A percentile compares a stretch with the other conserved stretches of the same genome.
Evolutionary conservation across 2,888 invertebrate genomes (phyloP).

Genomic region (Caenorhabditis sp.): DNA sequence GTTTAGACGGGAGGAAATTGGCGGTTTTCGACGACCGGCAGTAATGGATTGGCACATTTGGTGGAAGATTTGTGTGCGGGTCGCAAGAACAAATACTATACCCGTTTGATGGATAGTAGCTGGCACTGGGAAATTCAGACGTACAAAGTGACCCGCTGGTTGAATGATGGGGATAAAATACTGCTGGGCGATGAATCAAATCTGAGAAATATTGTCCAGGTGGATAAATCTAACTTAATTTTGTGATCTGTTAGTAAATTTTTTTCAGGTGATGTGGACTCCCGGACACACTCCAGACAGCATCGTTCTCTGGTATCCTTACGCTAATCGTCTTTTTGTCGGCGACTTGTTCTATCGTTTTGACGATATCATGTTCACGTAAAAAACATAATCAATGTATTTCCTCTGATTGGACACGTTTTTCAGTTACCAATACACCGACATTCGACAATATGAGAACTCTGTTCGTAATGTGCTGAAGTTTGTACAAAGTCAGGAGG

Average conservation of each 20-base stretch:
- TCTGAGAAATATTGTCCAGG: constrained; percentile 65
- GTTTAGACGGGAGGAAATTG: constrained; percentile 75
- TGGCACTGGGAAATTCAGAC: constrained; percentile 76
- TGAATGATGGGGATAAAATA: constrained; percentile 72
- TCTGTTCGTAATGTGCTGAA: constrained; percentile 71
- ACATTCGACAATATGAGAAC: constrained; percentile 71
- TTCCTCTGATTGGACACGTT: not conserved
- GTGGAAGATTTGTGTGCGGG: constrained; percentile 73
- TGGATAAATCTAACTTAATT: too few relatives aligned
- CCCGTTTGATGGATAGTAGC: constrained; percentile 72
- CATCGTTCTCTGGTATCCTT: constrained; percentile 72
- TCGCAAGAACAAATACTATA: constrained; percentile 72
- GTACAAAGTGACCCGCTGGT: constrained; percentile 75
- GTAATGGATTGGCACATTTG: constrained; percentile 70
- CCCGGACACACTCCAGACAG: constrained; percentile 77
- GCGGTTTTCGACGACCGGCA: constrained; percentile 75
- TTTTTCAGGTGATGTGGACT: constrained; percentile 72
- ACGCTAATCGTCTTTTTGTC: constrained; percentile 69
- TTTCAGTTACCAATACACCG: constrained; percentile 73
- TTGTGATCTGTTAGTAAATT: too few relatives aligned
- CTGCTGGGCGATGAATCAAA: constrained; percentile 65
- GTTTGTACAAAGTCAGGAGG: constrained; percentile 63
- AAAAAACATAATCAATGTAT: constrained; percentile 20
- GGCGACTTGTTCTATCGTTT: constrained; percentile 76
- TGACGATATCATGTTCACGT: constrained; percentile 74